phyloP scores from a whole-genome alignment of 2,797 vertebrate species.

The Pseudotriccus pelzelni region DNA sequence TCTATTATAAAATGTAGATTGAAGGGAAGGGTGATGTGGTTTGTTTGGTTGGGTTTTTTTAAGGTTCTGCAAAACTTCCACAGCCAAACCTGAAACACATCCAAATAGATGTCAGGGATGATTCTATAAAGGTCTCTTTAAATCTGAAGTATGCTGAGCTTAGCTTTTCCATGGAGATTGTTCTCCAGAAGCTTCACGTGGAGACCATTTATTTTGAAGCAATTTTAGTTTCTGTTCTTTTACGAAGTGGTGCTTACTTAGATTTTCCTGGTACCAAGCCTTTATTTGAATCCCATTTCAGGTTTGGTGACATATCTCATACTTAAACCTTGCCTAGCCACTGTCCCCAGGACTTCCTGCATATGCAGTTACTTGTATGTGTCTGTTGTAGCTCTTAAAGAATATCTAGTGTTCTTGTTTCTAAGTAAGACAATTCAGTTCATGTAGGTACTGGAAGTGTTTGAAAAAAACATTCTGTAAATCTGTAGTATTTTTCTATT shows the following conservation, averaged over 20 bases:
- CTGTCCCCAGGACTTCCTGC: not conserved
- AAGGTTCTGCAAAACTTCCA: not conserved
- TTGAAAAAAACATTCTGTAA: not conserved
- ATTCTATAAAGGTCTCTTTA: not conserved
- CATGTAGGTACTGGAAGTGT: not conserved
- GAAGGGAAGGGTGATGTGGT: not conserved
- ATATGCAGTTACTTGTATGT: not conserved
- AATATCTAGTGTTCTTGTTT: not conserved
- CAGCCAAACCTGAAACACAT: not conserved
- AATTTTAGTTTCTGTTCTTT: not conserved
- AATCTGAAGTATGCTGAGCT: not conserved
- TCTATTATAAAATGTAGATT: slow-evolving; percentile 31
- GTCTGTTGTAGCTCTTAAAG: not conserved
- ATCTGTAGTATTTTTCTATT: not conserved
- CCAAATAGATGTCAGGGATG: not conserved
- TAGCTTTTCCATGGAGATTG: not conserved
- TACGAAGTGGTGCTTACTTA: not conserved
- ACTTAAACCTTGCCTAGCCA: not conserved
- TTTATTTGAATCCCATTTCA: not conserved
- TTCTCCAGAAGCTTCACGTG: not conserved
- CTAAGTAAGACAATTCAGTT: not conserved
- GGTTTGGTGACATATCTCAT: not conserved
- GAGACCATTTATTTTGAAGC: not conserved
- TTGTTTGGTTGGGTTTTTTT: not conserved
- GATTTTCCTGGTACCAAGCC: not conserved